Percentiles rank a stretch among this genome's conserved stretches.
Evolutionary conservation across 2,888 invertebrate species (phyloP).

Genomic region (Taenaris catops): DNA sequence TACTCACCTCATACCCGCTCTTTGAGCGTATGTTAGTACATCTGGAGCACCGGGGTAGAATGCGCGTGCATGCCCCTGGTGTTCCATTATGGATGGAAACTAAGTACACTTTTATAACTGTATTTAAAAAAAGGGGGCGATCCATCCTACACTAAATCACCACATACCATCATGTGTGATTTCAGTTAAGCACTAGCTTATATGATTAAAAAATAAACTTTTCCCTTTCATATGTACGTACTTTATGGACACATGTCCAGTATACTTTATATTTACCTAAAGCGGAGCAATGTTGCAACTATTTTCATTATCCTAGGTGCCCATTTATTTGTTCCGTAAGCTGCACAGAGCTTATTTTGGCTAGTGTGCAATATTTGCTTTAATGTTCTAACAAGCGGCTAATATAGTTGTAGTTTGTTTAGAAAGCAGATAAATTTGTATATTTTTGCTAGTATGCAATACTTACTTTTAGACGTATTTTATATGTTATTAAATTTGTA

Average conservation of each 20-base stretch:
- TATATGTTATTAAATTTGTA: not conserved
- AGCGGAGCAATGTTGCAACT: slow-evolving; percentile 9
- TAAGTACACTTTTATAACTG: too few species aligned
- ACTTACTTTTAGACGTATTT: not conserved
- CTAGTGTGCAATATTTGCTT: slow-evolving; percentile 26
- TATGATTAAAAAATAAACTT: too few species aligned
- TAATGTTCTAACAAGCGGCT: slow-evolving; percentile 1
- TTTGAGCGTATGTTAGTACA: too few species aligned
- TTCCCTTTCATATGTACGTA: not conserved
- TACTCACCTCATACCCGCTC: too few species aligned
- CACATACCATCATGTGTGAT: too few species aligned
- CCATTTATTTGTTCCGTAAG: slow-evolving; percentile 31
- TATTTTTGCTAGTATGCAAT: not conserved
- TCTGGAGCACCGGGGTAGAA: too few species aligned
- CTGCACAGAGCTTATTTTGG: slow-evolving; percentile 30
- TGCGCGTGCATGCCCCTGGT: too few species aligned
- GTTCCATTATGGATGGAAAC: too few species aligned
- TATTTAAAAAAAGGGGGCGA: too few species aligned
- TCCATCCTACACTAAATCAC: too few species aligned
- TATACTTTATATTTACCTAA: not conserved
- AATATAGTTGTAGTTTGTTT: slow-evolving; percentile 2
- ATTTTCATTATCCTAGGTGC: slow-evolving; percentile 23
- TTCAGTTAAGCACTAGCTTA: too few species aligned
- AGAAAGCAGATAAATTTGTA: not conserved
- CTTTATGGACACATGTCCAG: not conserved